These are phyloP conservation scores for Nemurella pictetii DNA, from an alignment of 2,888 invertebrate genomes.

Conservation along the genomic window DNA sequence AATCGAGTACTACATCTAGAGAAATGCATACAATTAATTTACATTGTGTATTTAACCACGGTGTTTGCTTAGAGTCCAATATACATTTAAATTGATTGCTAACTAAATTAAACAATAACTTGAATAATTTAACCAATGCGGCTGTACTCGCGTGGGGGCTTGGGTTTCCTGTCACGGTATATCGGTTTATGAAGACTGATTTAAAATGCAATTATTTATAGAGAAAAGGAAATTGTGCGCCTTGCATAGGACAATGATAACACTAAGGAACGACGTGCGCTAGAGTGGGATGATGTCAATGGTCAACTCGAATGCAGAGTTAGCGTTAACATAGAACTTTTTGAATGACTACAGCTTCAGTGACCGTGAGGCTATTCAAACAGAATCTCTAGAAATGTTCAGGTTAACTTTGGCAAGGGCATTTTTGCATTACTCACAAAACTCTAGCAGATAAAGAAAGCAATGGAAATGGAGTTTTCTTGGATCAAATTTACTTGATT, in stretches of 20 bases:
- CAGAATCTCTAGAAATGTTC: neutral
- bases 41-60: slow-evolving; percentile 7
- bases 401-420: neutral
- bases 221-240: neutral
- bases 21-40: slow-evolving; percentile 1
- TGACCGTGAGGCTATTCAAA: too few relatives aligned
- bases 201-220: neutral
- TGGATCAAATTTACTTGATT: neutral
- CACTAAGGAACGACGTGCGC: too few relatives aligned
- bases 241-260: too few relatives aligned
- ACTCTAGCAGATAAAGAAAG: neutral
- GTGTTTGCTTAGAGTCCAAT: slow-evolving; percentile 8
- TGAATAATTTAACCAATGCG: neutral
- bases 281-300: too few relatives aligned
- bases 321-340: too few relatives aligned
- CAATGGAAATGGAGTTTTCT: neutral
- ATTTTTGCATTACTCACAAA: neutral
- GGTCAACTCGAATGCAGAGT: too few relatives aligned
- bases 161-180: too few relatives aligned
- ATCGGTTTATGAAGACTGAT: neutral
- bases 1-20: neutral
- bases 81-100: neutral
- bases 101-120: neutral
- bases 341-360: too few relatives aligned
- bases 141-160: neutral